A percentile compares a stretch with the other conserved stretches of the same genome.
Conservation (phyloP, 2,113 vertebrate species). For the Varanus salvator region DNA sequence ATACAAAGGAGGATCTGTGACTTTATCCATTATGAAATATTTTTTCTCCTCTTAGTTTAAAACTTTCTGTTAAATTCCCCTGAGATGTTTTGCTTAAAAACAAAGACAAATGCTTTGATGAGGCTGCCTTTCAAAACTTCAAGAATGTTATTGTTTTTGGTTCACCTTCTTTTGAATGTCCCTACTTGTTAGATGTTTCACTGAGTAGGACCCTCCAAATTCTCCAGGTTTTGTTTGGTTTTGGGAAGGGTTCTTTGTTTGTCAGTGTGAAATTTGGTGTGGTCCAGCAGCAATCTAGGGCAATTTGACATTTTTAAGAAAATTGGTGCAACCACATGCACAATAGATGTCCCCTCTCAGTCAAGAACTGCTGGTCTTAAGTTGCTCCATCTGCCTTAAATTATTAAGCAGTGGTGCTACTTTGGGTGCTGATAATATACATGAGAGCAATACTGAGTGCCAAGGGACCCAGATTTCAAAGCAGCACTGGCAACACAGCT, state of each 20-base stretch:
- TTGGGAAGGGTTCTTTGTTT: neutral
- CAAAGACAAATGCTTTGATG: neutral
- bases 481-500: neutral
- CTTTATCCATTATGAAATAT: neutral
- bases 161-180: neutral
- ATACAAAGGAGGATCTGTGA: neutral
- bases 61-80: neutral
- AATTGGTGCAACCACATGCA: neutral
- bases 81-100: neutral
- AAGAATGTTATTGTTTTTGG: neutral
- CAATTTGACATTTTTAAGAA: neutral
- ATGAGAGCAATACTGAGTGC: neutral
- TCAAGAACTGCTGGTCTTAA: neutral
- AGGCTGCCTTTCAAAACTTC: neutral
- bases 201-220: neutral
- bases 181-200: neutral
- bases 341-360: neutral
- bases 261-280: neutral
- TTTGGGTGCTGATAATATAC: rapidly evolving
- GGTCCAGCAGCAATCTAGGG: neutral
- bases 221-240: neutral
- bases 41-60: neutral
- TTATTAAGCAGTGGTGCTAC: neutral
- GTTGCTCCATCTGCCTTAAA: neutral
- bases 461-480: neutral